Evolutionary conservation across 2,888 invertebrate genomes (phyloP).

Genomic region (Sphinx pinastri): DNA sequence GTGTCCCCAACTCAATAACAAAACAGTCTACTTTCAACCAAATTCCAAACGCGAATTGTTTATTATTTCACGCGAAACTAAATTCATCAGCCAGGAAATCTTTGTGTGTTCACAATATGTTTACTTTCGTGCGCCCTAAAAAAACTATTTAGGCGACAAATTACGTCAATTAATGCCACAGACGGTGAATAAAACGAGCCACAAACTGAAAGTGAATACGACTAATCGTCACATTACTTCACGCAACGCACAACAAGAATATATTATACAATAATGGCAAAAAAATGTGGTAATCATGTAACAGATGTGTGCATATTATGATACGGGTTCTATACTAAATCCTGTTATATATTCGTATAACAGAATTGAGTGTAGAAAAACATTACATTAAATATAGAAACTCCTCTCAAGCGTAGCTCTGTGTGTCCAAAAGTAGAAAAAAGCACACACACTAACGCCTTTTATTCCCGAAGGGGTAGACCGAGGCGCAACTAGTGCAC

Average conservation of each 20-base stretch:
- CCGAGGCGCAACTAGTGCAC: too few relatives aligned
- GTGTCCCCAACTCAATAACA: neutral
- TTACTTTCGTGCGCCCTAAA: conserved; percentile 26
- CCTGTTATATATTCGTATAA: too few relatives aligned
- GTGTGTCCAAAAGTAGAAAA: too few relatives aligned
- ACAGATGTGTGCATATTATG: neutral
- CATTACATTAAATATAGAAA: too few relatives aligned
- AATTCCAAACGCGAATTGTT: conserved; percentile 7
- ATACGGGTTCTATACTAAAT: neutral
- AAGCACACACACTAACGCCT: too few relatives aligned
- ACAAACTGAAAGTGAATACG: conserved; percentile 42
- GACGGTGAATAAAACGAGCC: conserved; percentile 14
- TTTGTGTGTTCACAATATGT: conserved; percentile 21
- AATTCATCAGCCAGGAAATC: conserved; percentile 18
- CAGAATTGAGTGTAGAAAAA: too few relatives aligned
- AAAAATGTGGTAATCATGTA: conserved; percentile 3
- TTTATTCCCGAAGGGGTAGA: too few relatives aligned
- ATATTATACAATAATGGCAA: conserved; percentile 26
- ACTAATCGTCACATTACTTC: conserved; percentile 42
- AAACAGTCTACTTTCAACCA: neutral
- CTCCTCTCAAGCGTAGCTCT: too few relatives aligned
- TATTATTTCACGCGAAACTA: conserved; percentile 14
- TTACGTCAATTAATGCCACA: conserved; percentile 24
- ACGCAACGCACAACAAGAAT: conserved; percentile 38
- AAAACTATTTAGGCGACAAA: conserved; percentile 26